These are phyloP conservation scores for Protobothrops flavoviridis DNA, from an alignment of 2,113 vertebrate species.

Conservation along the genomic window DNA sequence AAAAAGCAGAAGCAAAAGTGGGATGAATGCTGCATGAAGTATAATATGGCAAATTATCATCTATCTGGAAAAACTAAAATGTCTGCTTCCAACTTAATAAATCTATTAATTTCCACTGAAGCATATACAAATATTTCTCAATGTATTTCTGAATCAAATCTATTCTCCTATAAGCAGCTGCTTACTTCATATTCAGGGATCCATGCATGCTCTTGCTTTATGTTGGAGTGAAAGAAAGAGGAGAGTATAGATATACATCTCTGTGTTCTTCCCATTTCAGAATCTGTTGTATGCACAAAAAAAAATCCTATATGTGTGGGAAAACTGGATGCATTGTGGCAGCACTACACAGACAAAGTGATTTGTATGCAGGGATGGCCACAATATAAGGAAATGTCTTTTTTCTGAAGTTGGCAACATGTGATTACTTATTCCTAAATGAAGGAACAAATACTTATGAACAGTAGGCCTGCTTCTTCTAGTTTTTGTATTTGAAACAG, in stretches of 20 bases:
- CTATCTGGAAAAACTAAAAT: neutral
- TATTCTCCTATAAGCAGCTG: neutral
- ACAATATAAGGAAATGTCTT: neutral
- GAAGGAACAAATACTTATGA: neutral
- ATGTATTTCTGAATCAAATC: neutral
- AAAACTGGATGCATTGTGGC: neutral
- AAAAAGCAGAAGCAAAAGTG: neutral
- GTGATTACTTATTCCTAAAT: neutral
- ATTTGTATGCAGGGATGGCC: neutral
- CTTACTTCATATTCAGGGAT: neutral
- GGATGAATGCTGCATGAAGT: neutral
- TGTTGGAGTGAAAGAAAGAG: neutral
- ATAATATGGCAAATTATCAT: neutral
- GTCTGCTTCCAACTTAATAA: neutral
- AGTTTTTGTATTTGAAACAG: neutral
- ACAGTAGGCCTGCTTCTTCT: neutral
- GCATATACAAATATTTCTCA: neutral
- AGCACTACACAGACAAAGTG: neutral
- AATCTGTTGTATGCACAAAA: neutral
- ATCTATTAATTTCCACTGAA: neutral
- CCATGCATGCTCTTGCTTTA: neutral
- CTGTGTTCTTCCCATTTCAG: neutral
- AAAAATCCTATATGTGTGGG: neutral
- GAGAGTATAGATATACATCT: neutral
- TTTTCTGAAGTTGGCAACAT: neutral